Base-by-base conservation (phyloP, 2,797 vertebrate genomes). In the Sorex maritimensis region DNA sequence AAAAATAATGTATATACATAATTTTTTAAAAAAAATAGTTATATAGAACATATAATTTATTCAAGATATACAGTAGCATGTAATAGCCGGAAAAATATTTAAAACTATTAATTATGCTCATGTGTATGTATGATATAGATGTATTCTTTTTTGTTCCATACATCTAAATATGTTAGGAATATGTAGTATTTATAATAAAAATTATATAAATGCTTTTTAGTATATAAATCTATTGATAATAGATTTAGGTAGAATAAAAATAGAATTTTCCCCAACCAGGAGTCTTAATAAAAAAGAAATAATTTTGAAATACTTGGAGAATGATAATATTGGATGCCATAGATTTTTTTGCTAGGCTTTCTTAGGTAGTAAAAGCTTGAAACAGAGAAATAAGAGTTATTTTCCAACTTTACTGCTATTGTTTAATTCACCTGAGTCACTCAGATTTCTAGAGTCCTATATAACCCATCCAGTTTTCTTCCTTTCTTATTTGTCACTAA, bases 11-110 rank as follows among this genome's bases (percentile, higher is more conserved):
- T 68, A 24, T 28, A 67, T 84, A 86, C 75, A 38, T 55, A 74
- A 17, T 71, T 86, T 89, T 88, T 34, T 81, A 79, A n/a, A 73
- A n/a, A 73, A 90, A 75, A 55, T 74, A 83, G 17, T 58, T n/a
- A 81, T 46, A 72, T 23, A 41, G 28, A 92, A 72, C 13, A 67
- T 52, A n/a, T 38, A 86, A 89, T 38, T 24, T 55, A 63, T 86
- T 82, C 17, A 71, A 46, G 61, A 65, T 65, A 7, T 14, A 38
- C 1, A 88, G 46, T 2, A 73, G 15, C 46, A 46, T 71, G n/a
- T 67, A 52, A 52, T 71, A 44, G 11, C 41, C n/a, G 71, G 11
- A 81, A 81, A 69, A 80, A 79, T 41, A 74, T 74, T 49, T 52
- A 49, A 73, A 83, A 38, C 8, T 13, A 34, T 34, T 81, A 71